A percentile compares a stretch with the other conserved stretches of the same genome.
phyloP scores from a whole-genome alignment of 2,113 vertebrate genomes.

The Pontoporia blainvillei region DNA sequence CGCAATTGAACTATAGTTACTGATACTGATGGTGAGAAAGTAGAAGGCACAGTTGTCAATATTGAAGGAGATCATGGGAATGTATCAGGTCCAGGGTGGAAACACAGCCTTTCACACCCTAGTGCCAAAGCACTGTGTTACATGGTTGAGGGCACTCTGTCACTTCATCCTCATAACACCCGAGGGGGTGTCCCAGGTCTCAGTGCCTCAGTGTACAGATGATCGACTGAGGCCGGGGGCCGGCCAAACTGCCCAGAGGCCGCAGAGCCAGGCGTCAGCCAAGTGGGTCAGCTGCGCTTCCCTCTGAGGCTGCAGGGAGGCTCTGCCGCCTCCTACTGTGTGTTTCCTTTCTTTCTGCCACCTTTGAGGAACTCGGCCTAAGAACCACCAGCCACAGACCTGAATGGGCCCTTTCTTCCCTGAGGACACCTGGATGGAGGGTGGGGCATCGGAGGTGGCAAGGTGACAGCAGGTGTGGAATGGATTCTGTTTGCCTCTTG shows the following conservation, averaged over 20 bases:
- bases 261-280: fast-evolving
- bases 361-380: neutral
- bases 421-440: slow-evolving; percentile 31
- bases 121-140: fast-evolving
- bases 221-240: neutral
- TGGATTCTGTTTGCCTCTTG: slow-evolving; percentile 15
- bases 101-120: fast-evolving
- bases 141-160: fast-evolving
- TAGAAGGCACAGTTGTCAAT: fast-evolving
- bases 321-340: neutral
- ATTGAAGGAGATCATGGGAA: fast-evolving
- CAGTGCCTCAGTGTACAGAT: fast-evolving
- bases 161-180: fast-evolving
- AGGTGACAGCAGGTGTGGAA: neutral
- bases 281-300: fast-evolving
- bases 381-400: neutral
- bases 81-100: fast-evolving
- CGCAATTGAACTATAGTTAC: fast-evolving
- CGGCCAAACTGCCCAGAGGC: fast-evolving
- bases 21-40: neutral
- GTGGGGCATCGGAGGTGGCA: neutral
- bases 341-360: neutral
- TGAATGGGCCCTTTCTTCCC: slow-evolving; percentile 57
- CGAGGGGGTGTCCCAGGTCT: fast-evolving
- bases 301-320: fast-evolving